A percentile compares a stretch with the other conserved stretches of the same genome.
These are phyloP conservation scores for Phymatocera aterrima DNA, from an alignment of 2,888 invertebrate genomes.

Conservation along the genomic window DNA sequence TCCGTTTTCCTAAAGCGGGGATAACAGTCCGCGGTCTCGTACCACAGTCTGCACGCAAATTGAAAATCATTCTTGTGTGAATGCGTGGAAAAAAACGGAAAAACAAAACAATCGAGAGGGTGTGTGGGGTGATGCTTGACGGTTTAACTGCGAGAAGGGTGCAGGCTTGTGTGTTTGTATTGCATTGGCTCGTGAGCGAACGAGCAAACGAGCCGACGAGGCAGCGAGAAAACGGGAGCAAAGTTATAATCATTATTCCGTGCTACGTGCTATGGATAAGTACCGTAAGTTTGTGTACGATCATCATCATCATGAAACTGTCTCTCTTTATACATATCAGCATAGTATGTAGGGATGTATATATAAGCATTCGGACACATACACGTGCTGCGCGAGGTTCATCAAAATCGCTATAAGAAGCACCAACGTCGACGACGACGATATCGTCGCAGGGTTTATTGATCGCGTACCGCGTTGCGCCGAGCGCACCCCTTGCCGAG, in stretches of 20 bases:
- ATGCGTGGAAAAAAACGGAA: background rate
- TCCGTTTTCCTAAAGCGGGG: background rate
- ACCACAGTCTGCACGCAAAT: background rate
- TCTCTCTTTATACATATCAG: background rate
- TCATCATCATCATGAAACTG: slow-evolving; percentile 15
- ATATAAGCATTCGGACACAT: background rate
- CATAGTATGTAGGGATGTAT: background rate
- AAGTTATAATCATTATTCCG: background rate
- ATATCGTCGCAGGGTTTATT: slow-evolving; percentile 62
- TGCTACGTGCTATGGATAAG: background rate
- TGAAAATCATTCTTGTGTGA: slow-evolving; percentile 18
- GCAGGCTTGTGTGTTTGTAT: no score
- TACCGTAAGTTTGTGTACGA: slow-evolving; percentile 2
- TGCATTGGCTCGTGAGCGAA: slow-evolving; percentile 42
- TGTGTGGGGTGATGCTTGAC: slow-evolving; percentile 29
- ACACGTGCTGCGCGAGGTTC: slow-evolving; percentile 26
- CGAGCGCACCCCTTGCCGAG: slow-evolving; percentile 46
- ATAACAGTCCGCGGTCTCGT: background rate
- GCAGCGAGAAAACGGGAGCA: slow-evolving; percentile 18
- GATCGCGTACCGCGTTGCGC: slow-evolving; percentile 66
- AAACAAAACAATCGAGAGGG: background rate
- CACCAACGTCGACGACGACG: slow-evolving; percentile 13
- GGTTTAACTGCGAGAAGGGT: no score
- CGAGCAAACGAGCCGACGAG: background rate
- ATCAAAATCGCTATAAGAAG: slow-evolving; percentile 27